Conservation (phyloP, 2,797 vertebrate genomes). For the Notoglanidium macrostoma region DNA sequence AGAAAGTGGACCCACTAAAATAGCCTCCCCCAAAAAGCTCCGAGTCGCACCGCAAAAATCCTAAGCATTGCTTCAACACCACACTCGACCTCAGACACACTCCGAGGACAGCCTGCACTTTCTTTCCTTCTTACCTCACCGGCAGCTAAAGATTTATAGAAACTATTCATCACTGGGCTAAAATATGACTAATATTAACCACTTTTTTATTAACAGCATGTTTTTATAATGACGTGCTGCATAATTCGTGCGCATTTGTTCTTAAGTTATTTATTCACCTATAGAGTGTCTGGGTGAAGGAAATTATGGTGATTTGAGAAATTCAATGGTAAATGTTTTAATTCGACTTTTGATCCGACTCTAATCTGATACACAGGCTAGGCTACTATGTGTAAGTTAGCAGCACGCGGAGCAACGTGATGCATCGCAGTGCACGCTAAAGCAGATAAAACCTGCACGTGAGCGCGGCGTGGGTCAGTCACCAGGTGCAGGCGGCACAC, state of each 20-base stretch:
- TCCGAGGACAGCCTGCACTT: constrained; percentile 43
- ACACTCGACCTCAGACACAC: constrained; percentile 50
- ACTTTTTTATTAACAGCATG: not conserved
- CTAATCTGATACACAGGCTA: not conserved
- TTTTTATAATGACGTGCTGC: constrained; percentile 9
- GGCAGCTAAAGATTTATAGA: not conserved
- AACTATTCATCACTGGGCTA: not conserved
- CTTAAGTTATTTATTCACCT: not conserved
- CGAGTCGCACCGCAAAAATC: constrained; percentile 59
- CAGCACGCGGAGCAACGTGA: constrained; percentile 11
- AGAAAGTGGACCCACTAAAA: constrained; percentile 51
- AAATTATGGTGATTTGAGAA: not conserved
- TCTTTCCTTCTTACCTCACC: constrained; percentile 33
- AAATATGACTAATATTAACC: not conserved
- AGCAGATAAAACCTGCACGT: constrained; percentile 40
- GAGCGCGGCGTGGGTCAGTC: constrained; percentile 34
- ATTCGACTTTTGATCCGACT: not conserved
- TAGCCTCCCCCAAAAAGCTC: constrained; percentile 50
- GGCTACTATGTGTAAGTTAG: constrained; percentile 12
- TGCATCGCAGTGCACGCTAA: not conserved
- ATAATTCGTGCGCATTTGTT: not conserved
- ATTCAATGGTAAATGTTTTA: not conserved
- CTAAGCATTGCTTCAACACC: constrained; percentile 49
- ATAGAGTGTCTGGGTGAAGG: not conserved
- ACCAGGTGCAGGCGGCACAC: constrained; percentile 47